These are phyloP conservation scores for Myrmecophaga tridactyla DNA, from an alignment of 2,113 vertebrate species.

Conservation along the genomic window DNA sequence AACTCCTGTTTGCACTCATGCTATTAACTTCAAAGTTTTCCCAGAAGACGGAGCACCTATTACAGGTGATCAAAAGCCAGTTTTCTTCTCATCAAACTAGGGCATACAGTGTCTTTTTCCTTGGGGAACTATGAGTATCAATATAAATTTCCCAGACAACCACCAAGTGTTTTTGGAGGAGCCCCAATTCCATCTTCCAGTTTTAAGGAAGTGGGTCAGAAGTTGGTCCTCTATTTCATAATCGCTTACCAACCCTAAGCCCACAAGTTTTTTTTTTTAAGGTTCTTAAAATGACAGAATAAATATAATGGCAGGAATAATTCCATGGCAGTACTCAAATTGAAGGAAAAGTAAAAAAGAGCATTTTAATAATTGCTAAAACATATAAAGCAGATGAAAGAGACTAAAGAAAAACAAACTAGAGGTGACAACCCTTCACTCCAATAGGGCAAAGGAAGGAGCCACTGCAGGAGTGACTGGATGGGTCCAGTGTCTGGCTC, in stretches of 20 bases:
- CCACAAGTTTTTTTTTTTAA: neutral
- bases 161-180: neutral
- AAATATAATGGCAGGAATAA: neutral
- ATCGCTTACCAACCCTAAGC: neutral
- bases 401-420: neutral
- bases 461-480: neutral
- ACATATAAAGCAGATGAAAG: neutral
- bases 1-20: slow-evolving; percentile 12
- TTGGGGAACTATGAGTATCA: neutral
- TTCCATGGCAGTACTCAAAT: neutral
- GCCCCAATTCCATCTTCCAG: neutral
- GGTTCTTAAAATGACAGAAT: neutral
- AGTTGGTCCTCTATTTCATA: slow-evolving; percentile 29
- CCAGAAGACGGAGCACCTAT: slow-evolving; percentile 18
- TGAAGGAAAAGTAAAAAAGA: neutral
- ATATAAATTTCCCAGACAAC: slow-evolving; percentile 44
- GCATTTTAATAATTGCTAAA: neutral
- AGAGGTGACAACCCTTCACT: neutral
- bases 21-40: slow-evolving; percentile 30
- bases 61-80: slow-evolving; percentile 17
- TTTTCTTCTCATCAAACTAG: slow-evolving; percentile 18
- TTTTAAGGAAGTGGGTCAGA: slow-evolving; percentile 29
- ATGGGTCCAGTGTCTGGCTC: neutral
- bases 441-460: neutral
- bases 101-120: neutral